phyloP scores from a whole-genome alignment of 2,797 vertebrate genomes.

The Microctenopoma steveboyesi region DNA sequence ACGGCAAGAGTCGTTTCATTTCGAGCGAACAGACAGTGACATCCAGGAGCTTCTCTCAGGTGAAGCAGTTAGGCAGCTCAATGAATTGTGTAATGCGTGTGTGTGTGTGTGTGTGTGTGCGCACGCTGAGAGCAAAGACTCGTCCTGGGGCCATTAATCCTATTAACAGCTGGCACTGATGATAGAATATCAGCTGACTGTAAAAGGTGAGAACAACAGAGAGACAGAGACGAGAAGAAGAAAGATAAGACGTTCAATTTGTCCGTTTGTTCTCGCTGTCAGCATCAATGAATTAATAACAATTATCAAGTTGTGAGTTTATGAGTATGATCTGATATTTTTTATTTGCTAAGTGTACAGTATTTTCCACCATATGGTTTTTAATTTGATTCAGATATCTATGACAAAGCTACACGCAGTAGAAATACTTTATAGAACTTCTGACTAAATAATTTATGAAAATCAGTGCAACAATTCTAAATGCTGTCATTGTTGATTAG shows the following conservation, averaged over 20 bases:
- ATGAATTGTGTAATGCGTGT: conserved; percentile 57
- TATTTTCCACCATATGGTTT: conserved; percentile 5
- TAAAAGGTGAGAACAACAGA: conserved; percentile 35
- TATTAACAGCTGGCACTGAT: conserved; percentile 69
- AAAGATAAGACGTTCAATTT: conserved; percentile 16
- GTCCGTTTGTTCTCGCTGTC: conserved; percentile 35
- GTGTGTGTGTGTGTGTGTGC: conserved; percentile 12
- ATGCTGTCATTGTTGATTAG: too few relatives aligned
- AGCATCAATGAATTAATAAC: background rate
- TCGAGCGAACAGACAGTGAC: conserved; percentile 25
- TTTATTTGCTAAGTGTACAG: conserved; percentile 9
- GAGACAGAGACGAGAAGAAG: background rate
- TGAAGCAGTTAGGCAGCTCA: conserved; percentile 36
- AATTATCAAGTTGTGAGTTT: background rate
- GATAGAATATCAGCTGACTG: conserved; percentile 64
- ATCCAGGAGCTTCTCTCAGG: conserved; percentile 18
- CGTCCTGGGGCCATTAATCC: conserved; percentile 61
- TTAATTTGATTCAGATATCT: conserved; percentile 3
- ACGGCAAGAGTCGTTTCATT: conserved; percentile 40
- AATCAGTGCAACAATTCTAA: background rate
- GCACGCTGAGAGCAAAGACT: conserved; percentile 13
- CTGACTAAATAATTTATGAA: background rate
- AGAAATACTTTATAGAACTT: background rate
- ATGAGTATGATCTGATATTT: conserved; percentile 17
- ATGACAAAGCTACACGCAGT: background rate